Percentiles rank a stretch among this genome's conserved stretches.
Conservation (phyloP, 2,113 vertebrate genomes). For the Syngnathoides biaculeatus region DNA sequence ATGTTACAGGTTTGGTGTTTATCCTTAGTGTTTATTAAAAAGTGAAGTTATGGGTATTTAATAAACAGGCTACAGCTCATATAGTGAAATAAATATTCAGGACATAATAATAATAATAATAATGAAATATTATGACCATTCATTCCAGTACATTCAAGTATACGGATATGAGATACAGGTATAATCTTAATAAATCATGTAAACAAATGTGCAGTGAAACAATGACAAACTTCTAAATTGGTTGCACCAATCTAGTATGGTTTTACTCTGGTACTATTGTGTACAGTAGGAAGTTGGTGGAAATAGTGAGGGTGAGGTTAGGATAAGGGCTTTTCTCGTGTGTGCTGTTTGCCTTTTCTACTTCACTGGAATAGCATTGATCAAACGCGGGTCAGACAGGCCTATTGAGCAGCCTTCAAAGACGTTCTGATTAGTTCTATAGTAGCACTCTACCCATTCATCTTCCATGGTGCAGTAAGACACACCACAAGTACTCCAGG, state of each 20-base stretch:
- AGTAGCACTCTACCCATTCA: conserved; percentile 57
- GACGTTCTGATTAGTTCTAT: conserved; percentile 63
- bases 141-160: no score
- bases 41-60: neutral
- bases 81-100: no score
- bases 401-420: conserved; percentile 65
- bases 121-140: no score
- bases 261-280: conserved; percentile 10
- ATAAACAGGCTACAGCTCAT: neutral
- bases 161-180: no score
- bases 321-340: neutral
- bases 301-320: conserved; percentile 3
- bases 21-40: neutral
- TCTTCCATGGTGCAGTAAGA: conserved; percentile 55
- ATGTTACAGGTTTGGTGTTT: neutral
- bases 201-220: no score
- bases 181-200: no score
- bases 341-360: conserved; percentile 15
- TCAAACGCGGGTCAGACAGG: conserved; percentile 65
- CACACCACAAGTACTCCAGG: conserved; percentile 32
- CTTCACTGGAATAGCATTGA: conserved; percentile 58
- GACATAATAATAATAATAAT: no score
- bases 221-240: no score
- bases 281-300: conserved; percentile 10
- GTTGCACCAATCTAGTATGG: neutral